Evolutionary conservation across 2,113 vertebrate species (phyloP).

Genomic region (Galemys pyrenaicus): DNA sequence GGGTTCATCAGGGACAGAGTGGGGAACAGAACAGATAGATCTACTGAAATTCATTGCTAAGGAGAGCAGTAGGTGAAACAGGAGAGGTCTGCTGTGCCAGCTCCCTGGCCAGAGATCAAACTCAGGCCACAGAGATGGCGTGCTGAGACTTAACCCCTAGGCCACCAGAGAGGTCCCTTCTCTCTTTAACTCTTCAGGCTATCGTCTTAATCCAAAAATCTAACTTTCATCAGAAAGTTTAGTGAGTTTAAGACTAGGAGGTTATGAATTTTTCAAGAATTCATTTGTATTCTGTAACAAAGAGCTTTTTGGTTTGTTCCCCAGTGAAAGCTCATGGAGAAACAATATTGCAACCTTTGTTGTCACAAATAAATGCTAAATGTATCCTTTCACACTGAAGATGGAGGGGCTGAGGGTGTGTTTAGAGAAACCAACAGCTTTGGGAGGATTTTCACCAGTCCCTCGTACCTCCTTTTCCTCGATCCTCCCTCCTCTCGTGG

Average conservation of each 20-base stretch:
- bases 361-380: neutral
- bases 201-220: neutral
- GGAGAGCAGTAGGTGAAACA: too few species aligned
- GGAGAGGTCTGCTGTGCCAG: too few species aligned
- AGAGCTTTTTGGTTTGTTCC: neutral
- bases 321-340: neutral
- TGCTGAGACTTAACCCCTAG: too few species aligned
- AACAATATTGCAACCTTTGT: neutral
- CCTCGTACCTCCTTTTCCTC: neutral
- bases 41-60: too few species aligned
- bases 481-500: neutral
- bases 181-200: slow-evolving; percentile 4
- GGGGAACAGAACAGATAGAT: too few species aligned
- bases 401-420: neutral
- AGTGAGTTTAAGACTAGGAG: slow-evolving; percentile 34
- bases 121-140: too few species aligned
- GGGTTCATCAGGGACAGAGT: too few species aligned
- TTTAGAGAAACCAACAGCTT: neutral
- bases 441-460: neutral
- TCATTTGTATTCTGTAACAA: neutral
- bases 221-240: neutral
- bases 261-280: slow-evolving; percentile 6
- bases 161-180: neutral
- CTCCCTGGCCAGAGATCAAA: too few species aligned
- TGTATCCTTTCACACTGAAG: neutral